phyloP scores from a whole-genome alignment of 2,113 vertebrate species.

The Bungarus multicinctus region DNA sequence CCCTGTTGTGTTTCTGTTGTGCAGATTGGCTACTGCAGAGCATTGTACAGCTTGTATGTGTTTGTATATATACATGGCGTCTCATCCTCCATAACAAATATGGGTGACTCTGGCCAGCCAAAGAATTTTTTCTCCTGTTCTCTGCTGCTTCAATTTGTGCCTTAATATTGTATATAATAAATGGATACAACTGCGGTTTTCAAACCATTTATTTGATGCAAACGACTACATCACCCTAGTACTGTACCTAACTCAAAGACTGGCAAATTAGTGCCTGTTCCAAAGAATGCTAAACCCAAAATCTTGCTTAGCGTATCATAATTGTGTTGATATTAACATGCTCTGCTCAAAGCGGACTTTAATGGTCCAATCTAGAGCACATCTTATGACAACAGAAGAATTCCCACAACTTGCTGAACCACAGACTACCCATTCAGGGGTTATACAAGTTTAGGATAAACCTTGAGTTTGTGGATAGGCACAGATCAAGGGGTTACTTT shows the following conservation, averaged over 20 bases:
- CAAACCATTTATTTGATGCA: neutral
- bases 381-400: neutral
- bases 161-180: constrained; percentile 83
- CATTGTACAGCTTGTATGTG: constrained; percentile 48
- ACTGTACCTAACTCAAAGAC: neutral
- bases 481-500: neutral
- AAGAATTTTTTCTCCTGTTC: constrained; percentile 69
- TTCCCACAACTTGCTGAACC: neutral
- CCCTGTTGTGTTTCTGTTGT: constrained; percentile 50
- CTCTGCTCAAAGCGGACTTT: neutral
- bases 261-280: neutral
- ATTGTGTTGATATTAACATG: neutral
- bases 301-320: neutral
- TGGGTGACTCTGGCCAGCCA: constrained; percentile 68
- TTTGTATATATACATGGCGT: constrained; percentile 49
- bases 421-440: neutral
- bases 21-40: constrained; percentile 48
- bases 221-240: neutral
- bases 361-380: neutral
- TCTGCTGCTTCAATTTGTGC: constrained; percentile 78
- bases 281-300: neutral
- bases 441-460: neutral
- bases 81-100: constrained; percentile 49
- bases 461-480: neutral
- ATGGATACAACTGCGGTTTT: constrained; percentile 56